Evolutionary conservation across 2,888 invertebrate genomes (phyloP).

Genomic region (Anthrax anthrax): DNA sequence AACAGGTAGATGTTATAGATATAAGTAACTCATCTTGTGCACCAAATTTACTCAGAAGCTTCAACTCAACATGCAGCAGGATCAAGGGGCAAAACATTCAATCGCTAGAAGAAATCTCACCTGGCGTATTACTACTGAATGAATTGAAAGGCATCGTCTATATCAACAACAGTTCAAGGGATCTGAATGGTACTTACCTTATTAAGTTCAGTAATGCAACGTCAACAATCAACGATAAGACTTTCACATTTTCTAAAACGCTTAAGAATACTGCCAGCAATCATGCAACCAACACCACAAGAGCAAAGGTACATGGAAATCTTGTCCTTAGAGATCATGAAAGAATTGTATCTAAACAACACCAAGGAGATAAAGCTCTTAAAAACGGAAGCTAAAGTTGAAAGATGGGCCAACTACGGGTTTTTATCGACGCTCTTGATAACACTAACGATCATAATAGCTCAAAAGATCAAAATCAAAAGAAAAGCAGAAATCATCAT

Average conservation of each 20-base stretch:
- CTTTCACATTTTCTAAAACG: conserved; percentile 5
- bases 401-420: not conserved
- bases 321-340: conserved; percentile 9
- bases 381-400: not conserved
- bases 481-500: too few species aligned
- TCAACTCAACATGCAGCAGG: conserved; percentile 6
- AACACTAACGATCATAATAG: not conserved
- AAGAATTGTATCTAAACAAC: conserved; percentile 9
- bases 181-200: conserved; percentile 4
- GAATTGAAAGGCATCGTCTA: conserved; percentile 5
- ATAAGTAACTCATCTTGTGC: conserved; percentile 10
- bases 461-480: too few species aligned
- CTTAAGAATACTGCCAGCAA: conserved; percentile 8
- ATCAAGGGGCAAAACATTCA: conserved; percentile 9
- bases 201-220: conserved; percentile 6
- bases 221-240: conserved; percentile 7
- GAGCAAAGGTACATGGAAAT: conserved; percentile 7
- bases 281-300: conserved; percentile 9
- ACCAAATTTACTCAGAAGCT: conserved; percentile 10
- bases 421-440: not conserved
- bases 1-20: conserved; percentile 6
- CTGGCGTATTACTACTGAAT: conserved; percentile 12
- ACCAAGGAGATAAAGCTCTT: conserved; percentile 6
- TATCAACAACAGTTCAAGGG: not conserved
- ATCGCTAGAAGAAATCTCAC: conserved; percentile 8